Base-by-base conservation (phyloP, 1,140 invertebrate genomes). In the Planococcus citri region DNA sequence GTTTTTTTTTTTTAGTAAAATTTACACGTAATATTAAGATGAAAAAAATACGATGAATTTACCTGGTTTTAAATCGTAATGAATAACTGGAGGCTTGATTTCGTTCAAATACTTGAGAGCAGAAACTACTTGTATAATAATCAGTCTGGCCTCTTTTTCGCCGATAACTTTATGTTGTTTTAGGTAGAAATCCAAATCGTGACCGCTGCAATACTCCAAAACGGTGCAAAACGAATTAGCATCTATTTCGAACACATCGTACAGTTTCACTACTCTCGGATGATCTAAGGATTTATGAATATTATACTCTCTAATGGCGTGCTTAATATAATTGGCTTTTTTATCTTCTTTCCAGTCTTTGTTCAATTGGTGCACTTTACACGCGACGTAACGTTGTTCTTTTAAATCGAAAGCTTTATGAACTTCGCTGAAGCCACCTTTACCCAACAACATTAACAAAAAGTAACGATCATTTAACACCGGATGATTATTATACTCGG, bases 321-420 rank as follows among this genome's bases (percentile, higher is more conserved):
- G 97, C 92, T 98, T 98, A 80, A 99, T 98, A 85, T 99, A 99
- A 85, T 98, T 99, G 77, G 95, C 96, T 84, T 98, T 98, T 82
- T 99, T 99, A 80, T 98, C 95, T 81, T 98, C 95, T 82, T 98
- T 98, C 97, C 97, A 99, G 83, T 97, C 95, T 86, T 98, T 97
- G 81, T 98, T 98, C 73, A 99, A 85, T 84, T 99, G 96, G 81
- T 99, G 97, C 75, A 99, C 96, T 83, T 99, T 99, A 83, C 96
- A 98, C 72, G 97, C 97, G 69, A 98, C 97, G 82, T 98, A 98
- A 73, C 94, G 85, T 81, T 98, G 95, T 81, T 99, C 95, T 78
- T 97, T 94, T 75, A 94, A 83, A 82, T 99, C 96, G 84, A 98
- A 98, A 73, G 94, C 96, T 85, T 98, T 98, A 80, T 98, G 94